A percentile compares a stretch with the other conserved stretches of the same genome.
These are phyloP conservation scores for Ivindomyrus marchei DNA, from an alignment of 2,113 vertebrate species.

Conservation along the genomic window DNA sequence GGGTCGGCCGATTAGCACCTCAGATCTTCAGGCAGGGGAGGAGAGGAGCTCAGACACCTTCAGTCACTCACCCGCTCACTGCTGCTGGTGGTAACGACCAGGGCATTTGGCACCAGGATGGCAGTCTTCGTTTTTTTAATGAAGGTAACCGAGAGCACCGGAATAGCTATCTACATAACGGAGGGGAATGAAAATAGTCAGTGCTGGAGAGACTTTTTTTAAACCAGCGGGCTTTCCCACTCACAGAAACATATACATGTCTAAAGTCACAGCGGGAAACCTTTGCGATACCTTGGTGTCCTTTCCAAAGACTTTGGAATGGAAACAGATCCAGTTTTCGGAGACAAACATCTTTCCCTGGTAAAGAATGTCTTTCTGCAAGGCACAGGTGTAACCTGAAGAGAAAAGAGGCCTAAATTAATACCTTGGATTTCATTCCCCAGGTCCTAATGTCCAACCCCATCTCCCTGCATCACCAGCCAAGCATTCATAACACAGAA, in stretches of 20 bases:
- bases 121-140: slow-evolving; percentile 93
- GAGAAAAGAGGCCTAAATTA: slow-evolving; percentile 13
- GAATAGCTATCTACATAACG: slow-evolving; percentile 75
- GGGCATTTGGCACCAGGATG: slow-evolving; percentile 83
- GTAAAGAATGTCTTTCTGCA: slow-evolving; percentile 94
- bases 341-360: slow-evolving; percentile 90
- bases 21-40: neutral
- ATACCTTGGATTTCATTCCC: neutral
- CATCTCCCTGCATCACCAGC: neutral
- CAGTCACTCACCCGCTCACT: slow-evolving; percentile 69
- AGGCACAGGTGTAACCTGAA: slow-evolving; percentile 88
- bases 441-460: neutral
- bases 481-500: neutral
- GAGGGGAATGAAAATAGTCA: neutral
- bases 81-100: slow-evolving; percentile 71
- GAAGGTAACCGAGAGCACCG: slow-evolving; percentile 73
- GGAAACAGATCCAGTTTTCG: slow-evolving; percentile 94
- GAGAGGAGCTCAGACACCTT: neutral
- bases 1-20: neutral
- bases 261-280: neutral
- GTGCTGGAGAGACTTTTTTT: neutral
- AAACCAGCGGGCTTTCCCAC: neutral
- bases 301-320: slow-evolving; percentile 95
- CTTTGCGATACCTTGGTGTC: slow-evolving; percentile 77
- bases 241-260: neutral